phyloP scores from a whole-genome alignment of 2,888 invertebrate genomes.

The Oeneis ivallda region DNA sequence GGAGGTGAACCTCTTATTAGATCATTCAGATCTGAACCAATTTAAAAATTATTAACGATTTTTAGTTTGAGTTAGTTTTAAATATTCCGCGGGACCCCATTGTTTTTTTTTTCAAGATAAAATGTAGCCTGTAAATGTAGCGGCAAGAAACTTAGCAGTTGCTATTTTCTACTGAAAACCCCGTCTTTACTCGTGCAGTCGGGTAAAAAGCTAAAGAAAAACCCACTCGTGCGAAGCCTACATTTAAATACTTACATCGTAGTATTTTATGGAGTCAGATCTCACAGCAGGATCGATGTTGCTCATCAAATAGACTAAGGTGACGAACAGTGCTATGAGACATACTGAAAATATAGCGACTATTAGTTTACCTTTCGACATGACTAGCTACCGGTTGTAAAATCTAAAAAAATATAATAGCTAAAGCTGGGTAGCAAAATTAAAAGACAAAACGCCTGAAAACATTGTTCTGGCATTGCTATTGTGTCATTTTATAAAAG shows the following conservation, averaged over 20 bases:
- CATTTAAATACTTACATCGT: constrained; percentile 23
- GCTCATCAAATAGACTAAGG: constrained; percentile 49
- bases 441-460: background rate
- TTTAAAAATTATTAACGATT: no score
- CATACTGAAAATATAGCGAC: constrained; percentile 40
- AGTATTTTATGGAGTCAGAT: constrained; percentile 20
- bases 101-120: no score
- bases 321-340: constrained; percentile 45
- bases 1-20: no score
- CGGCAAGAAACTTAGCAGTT: no score
- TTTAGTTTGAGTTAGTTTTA: no score
- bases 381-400: constrained; percentile 16
- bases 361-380: constrained; percentile 41
- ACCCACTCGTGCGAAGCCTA: background rate
- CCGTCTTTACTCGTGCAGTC: no score
- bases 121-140: no score
- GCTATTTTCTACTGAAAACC: no score
- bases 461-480: background rate
- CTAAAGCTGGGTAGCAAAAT: background rate
- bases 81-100: no score
- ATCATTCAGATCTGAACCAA: no score
- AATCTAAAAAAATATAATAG: background rate
- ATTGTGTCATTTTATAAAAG: no score
- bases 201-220: no score
- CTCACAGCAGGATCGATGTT: constrained; percentile 50